phyloP scores from a whole-genome alignment of 2,113 vertebrate species.

The Phylloscopus trochilus region DNA sequence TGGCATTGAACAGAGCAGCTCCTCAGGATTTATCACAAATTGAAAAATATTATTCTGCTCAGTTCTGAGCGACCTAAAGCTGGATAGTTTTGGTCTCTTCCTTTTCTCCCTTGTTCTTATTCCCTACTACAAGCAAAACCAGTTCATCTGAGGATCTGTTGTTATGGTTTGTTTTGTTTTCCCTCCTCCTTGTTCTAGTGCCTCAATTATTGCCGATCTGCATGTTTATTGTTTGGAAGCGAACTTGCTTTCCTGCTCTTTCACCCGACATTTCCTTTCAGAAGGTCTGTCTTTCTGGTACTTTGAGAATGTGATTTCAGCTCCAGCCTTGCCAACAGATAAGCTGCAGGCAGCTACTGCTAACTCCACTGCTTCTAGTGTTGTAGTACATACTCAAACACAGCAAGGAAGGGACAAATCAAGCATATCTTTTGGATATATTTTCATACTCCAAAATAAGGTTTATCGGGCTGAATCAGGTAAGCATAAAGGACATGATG shows the following conservation, averaged over 20 bases:
- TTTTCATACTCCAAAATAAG: neutral
- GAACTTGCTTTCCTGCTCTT: conserved; percentile 52
- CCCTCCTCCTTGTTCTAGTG: conserved; percentile 19
- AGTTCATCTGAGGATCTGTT: conserved; percentile 1
- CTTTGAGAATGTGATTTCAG: conserved; percentile 54
- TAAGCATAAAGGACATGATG: neutral
- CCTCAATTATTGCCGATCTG: conserved; percentile 44
- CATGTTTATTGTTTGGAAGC: conserved; percentile 37
- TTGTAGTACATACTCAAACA: neutral
- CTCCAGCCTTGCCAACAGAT: conserved; percentile 13
- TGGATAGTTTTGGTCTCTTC: neutral
- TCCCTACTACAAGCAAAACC: neutral
- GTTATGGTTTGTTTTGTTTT: conserved; percentile 31
- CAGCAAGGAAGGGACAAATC: neutral
- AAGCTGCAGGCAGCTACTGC: conserved; percentile 56
- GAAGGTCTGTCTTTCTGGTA: conserved; percentile 60
- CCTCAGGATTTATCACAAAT: neutral
- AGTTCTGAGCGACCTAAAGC: neutral
- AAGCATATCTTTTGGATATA: neutral
- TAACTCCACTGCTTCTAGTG: neutral
- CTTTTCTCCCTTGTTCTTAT: neutral
- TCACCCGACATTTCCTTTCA: conserved; percentile 21
- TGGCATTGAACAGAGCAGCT: neutral
- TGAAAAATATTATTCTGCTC: neutral
- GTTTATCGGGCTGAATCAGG: neutral